Percentiles rank a stretch among this genome's conserved stretches.
These are phyloP conservation scores for Gastrophryne carolinensis DNA, from an alignment of 2,797 vertebrate genomes.

Conservation along the genomic window DNA sequence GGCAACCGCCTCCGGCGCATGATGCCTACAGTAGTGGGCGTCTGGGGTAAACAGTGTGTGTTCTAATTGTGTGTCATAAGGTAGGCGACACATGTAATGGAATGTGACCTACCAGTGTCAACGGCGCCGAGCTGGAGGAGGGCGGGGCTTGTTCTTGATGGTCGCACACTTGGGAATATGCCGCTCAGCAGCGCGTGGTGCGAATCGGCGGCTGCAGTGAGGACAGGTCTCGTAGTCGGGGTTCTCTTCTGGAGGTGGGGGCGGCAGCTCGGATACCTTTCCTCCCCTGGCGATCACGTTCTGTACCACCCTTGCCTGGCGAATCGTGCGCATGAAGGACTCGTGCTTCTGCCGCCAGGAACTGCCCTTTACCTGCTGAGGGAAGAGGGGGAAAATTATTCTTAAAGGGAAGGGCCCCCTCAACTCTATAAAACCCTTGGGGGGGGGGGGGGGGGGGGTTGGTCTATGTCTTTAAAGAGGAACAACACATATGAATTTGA, in stretches of 20 bases:
- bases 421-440: too few species aligned
- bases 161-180: constrained; percentile 76
- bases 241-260: constrained; percentile 60
- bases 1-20: too few species aligned
- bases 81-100: too few species aligned
- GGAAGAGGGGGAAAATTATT: neutral
- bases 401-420: too few species aligned
- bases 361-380: constrained; percentile 59
- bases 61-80: too few species aligned
- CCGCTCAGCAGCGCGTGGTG: constrained; percentile 68
- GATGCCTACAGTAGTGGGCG: too few species aligned
- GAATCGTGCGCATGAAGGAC: constrained; percentile 64
- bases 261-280: constrained; percentile 57
- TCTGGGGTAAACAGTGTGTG: too few species aligned
- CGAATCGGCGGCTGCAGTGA: constrained; percentile 72
- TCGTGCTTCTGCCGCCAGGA: constrained; percentile 71
- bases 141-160: constrained; percentile 68
- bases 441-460: too few species aligned
- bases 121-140: constrained; percentile 50
- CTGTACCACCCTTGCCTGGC: constrained; percentile 61
- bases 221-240: constrained; percentile 73
- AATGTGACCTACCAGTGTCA: neutral
- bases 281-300: constrained; percentile 60
- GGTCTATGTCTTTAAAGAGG: too few species aligned
- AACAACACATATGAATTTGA: too few species aligned